These are phyloP conservation scores for Suillia variegata DNA, from an alignment of 2,888 invertebrate species.

Conservation along the genomic window DNA sequence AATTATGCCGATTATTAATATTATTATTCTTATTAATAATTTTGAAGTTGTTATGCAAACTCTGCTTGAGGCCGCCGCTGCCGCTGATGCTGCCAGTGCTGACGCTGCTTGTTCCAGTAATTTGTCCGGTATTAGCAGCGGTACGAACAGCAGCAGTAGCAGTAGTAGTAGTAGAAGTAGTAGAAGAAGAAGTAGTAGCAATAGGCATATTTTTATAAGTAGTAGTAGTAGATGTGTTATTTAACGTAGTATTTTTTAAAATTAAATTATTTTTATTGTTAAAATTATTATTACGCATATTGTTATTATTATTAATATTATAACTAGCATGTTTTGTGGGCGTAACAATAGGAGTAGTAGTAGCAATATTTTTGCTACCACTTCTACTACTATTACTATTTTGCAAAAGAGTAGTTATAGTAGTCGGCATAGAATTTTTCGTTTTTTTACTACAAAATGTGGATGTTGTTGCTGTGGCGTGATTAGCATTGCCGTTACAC, in stretches of 20 bases:
- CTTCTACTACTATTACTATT: conserved; percentile 2
- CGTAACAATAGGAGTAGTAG: no score
- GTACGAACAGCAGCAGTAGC: conserved; percentile 18
- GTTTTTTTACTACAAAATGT: not conserved
- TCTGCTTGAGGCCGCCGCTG: no score
- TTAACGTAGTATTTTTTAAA: not conserved
- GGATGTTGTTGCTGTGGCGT: not conserved
- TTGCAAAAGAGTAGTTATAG: not conserved
- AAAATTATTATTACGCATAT: not conserved
- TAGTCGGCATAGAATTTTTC: not conserved
- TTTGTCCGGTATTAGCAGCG: conserved; percentile 18
- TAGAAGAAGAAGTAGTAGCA: conserved; percentile 13
- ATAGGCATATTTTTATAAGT: conserved; percentile 16
- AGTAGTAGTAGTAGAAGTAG: conserved; percentile 3
- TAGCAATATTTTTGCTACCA: conserved; percentile 13
- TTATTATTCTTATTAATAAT: conserved; percentile 23
- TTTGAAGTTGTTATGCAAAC: no score
- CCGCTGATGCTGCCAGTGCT: no score
- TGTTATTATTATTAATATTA: conserved; percentile 27
- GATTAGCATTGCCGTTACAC: not conserved
- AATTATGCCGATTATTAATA: conserved; percentile 20
- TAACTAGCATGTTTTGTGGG: no score
- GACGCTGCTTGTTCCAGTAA: no score
- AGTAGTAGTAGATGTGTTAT: conserved; percentile 13
- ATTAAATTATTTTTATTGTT: conserved; percentile 3